A percentile compares a stretch with the other conserved stretches of the same genome.
These are phyloP conservation scores for Alviniconcha strummeri DNA, from an alignment of 2,888 invertebrate genomes.

Conservation along the genomic window DNA sequence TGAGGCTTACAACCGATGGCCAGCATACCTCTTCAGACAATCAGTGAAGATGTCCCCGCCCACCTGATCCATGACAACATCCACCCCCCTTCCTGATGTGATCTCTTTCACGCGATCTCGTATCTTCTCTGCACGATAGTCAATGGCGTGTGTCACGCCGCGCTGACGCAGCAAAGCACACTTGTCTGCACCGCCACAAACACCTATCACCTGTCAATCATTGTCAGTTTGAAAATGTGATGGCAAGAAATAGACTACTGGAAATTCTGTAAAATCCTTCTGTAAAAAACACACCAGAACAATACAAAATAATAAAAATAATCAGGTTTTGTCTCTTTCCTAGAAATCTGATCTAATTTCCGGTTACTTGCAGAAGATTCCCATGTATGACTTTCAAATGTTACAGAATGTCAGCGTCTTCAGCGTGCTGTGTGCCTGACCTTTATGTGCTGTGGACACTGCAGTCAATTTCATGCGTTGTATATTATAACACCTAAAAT, in stretches of 20 bases:
- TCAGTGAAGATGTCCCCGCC: slow-evolving; percentile 79
- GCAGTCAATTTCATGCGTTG: no score
- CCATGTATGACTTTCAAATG: no score
- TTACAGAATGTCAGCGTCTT: no score
- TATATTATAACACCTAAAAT: no score
- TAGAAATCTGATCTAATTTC: no score
- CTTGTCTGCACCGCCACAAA: slow-evolving; percentile 80
- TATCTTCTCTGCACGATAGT: slow-evolving; percentile 76
- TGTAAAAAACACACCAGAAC: neutral
- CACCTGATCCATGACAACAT: slow-evolving; percentile 81
- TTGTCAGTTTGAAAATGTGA: neutral
- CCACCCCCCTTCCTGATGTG: slow-evolving; percentile 79
- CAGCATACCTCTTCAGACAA: slow-evolving; percentile 77
- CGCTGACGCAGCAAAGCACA: slow-evolving; percentile 78
- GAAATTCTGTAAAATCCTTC: neutral
- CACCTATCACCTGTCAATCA: slow-evolving; percentile 79
- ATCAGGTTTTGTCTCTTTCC: neutral
- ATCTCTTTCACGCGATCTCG: slow-evolving; percentile 75
- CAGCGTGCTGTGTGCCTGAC: no score
- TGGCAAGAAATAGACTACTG: neutral
- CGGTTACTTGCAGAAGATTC: no score
- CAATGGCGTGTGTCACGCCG: slow-evolving; percentile 81
- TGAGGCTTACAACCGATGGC: no score
- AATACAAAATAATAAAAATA: neutral
- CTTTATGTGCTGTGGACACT: no score